Evolutionary conservation across 2,888 invertebrate genomes (phyloP), one percentile per base, ranked within the genome.

Genomic region (Chrysotoxum bicinctum): DNA sequence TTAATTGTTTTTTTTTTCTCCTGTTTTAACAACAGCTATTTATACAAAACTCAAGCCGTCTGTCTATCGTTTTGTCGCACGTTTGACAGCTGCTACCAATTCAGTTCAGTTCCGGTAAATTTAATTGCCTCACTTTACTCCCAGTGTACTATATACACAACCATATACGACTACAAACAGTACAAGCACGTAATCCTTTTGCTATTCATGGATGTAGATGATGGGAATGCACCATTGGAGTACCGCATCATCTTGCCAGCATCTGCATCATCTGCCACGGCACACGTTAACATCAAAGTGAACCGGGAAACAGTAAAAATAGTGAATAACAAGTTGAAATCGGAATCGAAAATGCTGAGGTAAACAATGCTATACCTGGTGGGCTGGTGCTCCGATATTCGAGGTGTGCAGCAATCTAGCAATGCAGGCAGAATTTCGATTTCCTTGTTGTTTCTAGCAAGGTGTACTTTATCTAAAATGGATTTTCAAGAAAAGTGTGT

Each of bases 81-180:
- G 32, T 50, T 35, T 66, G 40, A 68, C 81, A 82, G 70, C 77
- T 77, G 77, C 73, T 54, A 37, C 50, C 73, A 66, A 66, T 82
- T 82, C 70, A 68, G 72, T 77, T 54, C 68, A 50, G 82, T 82
- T 82, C 77, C 82, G 72, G 82, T 82, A 77, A 68, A 82, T 82
- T 82, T 77, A 78, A 82, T 82, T 82, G 72, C 76, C 72, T 77
- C 77, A 64, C 76, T 82, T 68, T 64, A 68, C 52, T 68, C 56
- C 37, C n/a, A 32, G 6, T 14, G 30, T 16, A 30, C 40, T 10
- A 19, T 21, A 12, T 48, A 48, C 0, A 50, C n/a, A 50, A 14
- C 12, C 23, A 43, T 10, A 23, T 60, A 60, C 26, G 2, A 26
- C 26, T 6, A 26, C 26, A 40, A 21, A 43, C 19, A 58, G 32